These are phyloP conservation scores for Leptinotarsa tumamoca DNA, from an alignment of 2,888 invertebrate species.

Conservation along the genomic window DNA sequence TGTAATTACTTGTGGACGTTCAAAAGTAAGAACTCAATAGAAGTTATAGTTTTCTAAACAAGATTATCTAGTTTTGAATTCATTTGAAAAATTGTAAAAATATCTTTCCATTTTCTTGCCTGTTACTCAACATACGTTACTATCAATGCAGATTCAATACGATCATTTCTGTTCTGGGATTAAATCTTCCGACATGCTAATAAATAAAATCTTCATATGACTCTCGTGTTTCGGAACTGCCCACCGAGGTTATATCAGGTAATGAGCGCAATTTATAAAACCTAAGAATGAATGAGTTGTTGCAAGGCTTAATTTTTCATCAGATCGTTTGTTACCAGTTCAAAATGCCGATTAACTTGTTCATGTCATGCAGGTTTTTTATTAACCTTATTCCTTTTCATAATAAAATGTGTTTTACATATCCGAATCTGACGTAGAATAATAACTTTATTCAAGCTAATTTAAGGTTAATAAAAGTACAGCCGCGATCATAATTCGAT, in stretches of 20 bases:
- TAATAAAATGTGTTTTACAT: conserved; percentile 55
- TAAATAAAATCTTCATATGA: conserved; percentile 37
- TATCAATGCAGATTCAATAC: conserved; percentile 12
- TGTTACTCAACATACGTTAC: background rate
- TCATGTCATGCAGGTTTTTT: conserved; percentile 55
- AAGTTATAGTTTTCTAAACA: too few relatives aligned
- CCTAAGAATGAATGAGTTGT: conserved; percentile 59
- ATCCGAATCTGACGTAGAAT: conserved; percentile 49
- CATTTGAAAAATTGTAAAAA: too few relatives aligned
- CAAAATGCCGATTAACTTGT: conserved; percentile 61
- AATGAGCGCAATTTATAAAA: conserved; percentile 61
- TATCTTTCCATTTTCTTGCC: too few relatives aligned
- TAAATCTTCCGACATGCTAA: conserved; percentile 23
- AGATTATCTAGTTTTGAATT: too few relatives aligned
- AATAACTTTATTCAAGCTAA: conserved; percentile 52
- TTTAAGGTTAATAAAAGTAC: conserved; percentile 34
- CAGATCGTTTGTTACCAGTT: conserved; percentile 59
- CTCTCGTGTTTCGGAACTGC: conserved; percentile 50
- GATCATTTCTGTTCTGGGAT: conserved; percentile 34
- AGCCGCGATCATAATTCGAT: background rate
- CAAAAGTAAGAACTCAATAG: too few relatives aligned
- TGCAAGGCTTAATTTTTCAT: conserved; percentile 61
- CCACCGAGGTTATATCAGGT: conserved; percentile 58
- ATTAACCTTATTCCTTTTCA: conserved; percentile 56
- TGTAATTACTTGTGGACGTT: too few relatives aligned